Conservation (phyloP, 2,113 vertebrate species). For the Nothocercus nigrocapillus region DNA sequence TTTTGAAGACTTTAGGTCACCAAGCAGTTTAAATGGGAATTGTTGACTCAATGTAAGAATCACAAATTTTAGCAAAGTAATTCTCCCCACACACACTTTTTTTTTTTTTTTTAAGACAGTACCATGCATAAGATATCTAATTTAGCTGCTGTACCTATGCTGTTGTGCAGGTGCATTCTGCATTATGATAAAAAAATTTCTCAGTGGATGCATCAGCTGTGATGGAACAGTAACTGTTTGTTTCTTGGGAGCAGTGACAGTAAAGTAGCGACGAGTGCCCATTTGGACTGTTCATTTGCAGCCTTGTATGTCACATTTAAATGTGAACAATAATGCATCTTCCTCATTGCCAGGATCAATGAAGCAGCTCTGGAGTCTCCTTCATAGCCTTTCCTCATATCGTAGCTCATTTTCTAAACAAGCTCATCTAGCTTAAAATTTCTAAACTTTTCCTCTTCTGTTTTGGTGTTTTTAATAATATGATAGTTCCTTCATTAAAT, state of each 20-base stretch:
- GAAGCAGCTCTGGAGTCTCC: background rate
- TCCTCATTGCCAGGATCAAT: background rate
- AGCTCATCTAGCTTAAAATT: background rate
- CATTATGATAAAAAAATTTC: no score
- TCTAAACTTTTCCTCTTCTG: background rate
- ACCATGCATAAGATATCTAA: rapidly evolving
- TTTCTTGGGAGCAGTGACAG: background rate
- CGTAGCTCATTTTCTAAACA: no score
- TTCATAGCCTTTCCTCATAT: background rate
- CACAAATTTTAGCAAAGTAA: background rate
- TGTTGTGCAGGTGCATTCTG: background rate
- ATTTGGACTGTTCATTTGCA: background rate
- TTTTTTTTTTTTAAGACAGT: background rate
- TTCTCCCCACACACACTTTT: no score
- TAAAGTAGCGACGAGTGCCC: background rate
- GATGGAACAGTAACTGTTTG: background rate
- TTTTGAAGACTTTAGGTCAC: background rate
- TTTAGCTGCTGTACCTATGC: background rate
- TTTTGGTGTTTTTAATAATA: background rate
- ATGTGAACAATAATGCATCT: background rate
- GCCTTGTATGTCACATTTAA: background rate
- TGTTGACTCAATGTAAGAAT: background rate
- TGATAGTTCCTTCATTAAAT: background rate
- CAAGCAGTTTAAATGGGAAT: background rate
- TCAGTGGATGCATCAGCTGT: background rate